Evolutionary conservation across 2,888 invertebrate genomes (phyloP), one percentile per base, ranked within the genome.

Genomic region (Orthonevra nobilis): DNA sequence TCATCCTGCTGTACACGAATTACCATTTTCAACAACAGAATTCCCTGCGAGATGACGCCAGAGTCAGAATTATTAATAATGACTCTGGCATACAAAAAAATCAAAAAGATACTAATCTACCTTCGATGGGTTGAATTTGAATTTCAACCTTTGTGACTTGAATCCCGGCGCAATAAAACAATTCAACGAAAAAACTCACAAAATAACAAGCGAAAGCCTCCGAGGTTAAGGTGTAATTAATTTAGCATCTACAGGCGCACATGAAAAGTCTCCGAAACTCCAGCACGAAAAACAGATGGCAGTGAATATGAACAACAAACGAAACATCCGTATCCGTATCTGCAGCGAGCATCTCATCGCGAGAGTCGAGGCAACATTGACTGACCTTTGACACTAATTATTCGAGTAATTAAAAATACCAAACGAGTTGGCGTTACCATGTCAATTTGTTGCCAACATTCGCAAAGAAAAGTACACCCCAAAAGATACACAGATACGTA

Each of bases 381-480:
- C 23, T 68, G 79, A 79, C 60, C 79, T 68, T 30, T 79, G 66
- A 50, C 72, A 73, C 73, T 68, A 68, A 79, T 79, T 79, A 79
- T 79, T 79, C 68, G 68, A 73, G 79, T 79, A 79, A 79, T 79
- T 79, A 79, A 79, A 79, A 73, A 48, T 28, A 66, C 46, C 77
- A 26, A 30, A 17, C 10, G 30, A 38, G 58, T 70, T 23, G 58
- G 56, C 50, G 64, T 54, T 75, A 56, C 70, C 40, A 63, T 63
- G 63, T 38, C 77, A 77, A 72, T 77, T 66, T 64, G 77, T 66
- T 66, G 28, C 42, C 42, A 34, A 15, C 34, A 54, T 1, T 12
- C 2, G 14, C 20, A 23, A 28, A 15, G 9, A 40, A 19, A 9
- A 40, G 2, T 3, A 42, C 20, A 20, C 15, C 15, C n/a, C n/a